Conservation (phyloP, 2,113 vertebrate genomes). For the Paramormyrops kingsleyae region DNA sequence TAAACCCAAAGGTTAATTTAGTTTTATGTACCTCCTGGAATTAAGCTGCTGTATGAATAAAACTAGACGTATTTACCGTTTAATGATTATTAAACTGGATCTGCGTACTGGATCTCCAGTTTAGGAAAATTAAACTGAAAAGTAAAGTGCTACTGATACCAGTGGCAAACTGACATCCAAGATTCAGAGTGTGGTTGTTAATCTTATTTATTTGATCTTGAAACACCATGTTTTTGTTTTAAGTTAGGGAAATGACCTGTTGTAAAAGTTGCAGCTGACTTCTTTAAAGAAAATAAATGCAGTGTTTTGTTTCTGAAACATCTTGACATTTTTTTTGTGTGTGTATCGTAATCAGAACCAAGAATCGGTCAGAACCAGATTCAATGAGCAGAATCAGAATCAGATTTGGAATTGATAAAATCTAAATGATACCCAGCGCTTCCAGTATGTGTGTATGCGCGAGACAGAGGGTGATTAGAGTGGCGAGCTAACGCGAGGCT, state of each 20-base stretch:
- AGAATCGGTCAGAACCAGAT: background rate
- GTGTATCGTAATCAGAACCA: background rate
- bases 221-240: background rate
- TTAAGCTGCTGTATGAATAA: background rate
- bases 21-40: background rate
- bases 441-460: background rate
- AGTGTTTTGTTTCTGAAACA: background rate
- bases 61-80: background rate
- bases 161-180: background rate
- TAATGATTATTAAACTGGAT: background rate
- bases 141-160: background rate
- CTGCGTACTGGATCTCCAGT: background rate
- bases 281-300: background rate
- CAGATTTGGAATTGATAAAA: background rate
- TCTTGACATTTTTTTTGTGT: background rate
- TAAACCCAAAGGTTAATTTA: background rate
- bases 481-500: background rate
- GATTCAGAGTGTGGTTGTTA: background rate
- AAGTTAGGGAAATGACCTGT: background rate
- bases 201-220: background rate
- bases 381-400: background rate
- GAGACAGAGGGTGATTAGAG: background rate
- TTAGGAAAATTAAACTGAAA: background rate
- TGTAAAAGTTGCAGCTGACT: background rate
- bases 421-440: background rate